Evolutionary conservation across 1,140 invertebrate species (phyloP).

Genomic region (Onthophagus taurus): DNA sequence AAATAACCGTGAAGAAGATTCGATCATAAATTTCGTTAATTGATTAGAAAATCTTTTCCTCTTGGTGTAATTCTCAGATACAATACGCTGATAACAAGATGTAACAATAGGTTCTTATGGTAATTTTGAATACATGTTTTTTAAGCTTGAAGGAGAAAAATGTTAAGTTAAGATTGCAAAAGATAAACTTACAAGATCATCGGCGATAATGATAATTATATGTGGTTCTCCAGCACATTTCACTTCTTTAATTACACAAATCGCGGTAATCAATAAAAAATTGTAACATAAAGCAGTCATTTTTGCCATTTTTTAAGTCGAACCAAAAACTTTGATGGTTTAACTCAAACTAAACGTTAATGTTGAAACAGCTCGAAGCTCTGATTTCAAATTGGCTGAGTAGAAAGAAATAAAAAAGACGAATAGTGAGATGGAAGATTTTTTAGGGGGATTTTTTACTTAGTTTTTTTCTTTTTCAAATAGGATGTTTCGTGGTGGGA

Average conservation of each 20-base stretch:
- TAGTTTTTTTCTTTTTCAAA: too few relatives aligned
- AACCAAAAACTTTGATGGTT: too few relatives aligned
- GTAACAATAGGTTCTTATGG: background rate
- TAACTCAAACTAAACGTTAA: too few relatives aligned
- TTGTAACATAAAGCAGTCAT: background rate
- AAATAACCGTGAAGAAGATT: background rate
- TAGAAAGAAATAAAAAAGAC: too few relatives aligned
- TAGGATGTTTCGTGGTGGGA: too few relatives aligned
- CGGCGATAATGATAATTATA: slow-evolving; percentile 13
- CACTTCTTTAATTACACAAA: background rate
- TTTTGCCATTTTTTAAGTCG: too few relatives aligned
- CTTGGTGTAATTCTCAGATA: background rate
- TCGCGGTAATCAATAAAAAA: slow-evolving; percentile 1
- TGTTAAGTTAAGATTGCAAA: background rate
- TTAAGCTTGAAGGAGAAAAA: background rate
- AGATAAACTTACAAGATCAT: slow-evolving; percentile 12
- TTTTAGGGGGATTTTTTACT: too few relatives aligned
- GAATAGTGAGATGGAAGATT: too few relatives aligned
- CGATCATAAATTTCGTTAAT: background rate
- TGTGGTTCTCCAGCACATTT: slow-evolving; percentile 4
- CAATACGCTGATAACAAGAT: too few relatives aligned
- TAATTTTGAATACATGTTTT: background rate
- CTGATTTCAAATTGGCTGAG: too few relatives aligned
- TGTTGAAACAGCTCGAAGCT: too few relatives aligned
- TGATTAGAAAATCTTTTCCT: background rate